These are phyloP conservation scores for Corapipo altera DNA, from an alignment of 2,113 vertebrate species.

Conservation along the genomic window DNA sequence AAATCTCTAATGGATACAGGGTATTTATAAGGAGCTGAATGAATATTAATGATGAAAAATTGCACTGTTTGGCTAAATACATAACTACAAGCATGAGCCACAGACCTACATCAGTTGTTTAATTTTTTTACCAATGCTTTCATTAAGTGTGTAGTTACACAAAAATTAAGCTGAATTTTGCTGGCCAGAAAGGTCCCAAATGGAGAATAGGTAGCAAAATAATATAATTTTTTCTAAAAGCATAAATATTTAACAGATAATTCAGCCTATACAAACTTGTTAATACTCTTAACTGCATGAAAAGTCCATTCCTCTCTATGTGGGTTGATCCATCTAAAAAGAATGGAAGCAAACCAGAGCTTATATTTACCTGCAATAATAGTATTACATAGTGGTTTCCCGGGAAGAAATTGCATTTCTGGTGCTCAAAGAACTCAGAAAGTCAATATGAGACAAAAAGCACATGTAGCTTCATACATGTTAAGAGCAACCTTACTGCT, in stretches of 20 bases:
- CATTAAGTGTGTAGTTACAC: neutral
- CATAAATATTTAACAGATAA: neutral
- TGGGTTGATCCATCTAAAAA: neutral
- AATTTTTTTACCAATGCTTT: neutral
- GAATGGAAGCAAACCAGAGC: neutral
- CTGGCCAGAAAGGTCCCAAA: neutral
- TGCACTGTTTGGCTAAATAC: neutral
- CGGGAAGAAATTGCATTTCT: neutral
- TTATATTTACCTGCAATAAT: neutral
- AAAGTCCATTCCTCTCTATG: neutral
- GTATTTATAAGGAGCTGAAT: neutral
- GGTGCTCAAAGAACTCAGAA: neutral
- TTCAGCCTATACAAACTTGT: neutral
- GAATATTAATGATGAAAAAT: slow-evolving; percentile 5
- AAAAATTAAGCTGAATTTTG: neutral
- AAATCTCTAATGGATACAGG: neutral
- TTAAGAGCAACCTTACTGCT: neutral
- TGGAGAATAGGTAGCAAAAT: neutral
- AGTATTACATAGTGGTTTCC: neutral
- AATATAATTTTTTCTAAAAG: neutral
- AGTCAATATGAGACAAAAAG: neutral
- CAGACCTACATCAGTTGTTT: neutral
- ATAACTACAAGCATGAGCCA: neutral
- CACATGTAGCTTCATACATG: neutral
- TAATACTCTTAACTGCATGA: neutral